Base-by-base conservation (phyloP, 2,888 invertebrate genomes). In the Ptilodon capucinus region DNA sequence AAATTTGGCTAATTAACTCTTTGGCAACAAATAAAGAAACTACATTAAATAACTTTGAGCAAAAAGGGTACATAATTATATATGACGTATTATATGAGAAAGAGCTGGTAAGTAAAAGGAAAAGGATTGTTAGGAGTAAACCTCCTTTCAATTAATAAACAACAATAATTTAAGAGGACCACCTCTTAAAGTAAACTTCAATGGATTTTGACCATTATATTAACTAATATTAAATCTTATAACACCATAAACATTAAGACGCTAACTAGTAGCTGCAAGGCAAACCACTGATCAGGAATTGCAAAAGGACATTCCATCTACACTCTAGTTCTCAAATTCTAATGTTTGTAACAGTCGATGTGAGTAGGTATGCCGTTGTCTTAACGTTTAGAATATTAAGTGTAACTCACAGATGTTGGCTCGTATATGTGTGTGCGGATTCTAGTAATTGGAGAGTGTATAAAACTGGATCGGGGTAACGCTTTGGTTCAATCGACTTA, bases 361-460 rank as follows among this genome's bases (percentile, higher is more conserved):
- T 4, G 44, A 14, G 16, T 16, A 30, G 19, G 35, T 16, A 30
- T 34, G 35, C 35, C 43, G 43, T 42, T 42, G 14, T 38, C 23
- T 42, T 39, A 39, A 23, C 39, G 23, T 13, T 25, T 14, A 40
- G 40, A 40, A 40, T 40, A 40, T 16, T 40, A 21, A 52, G 38
- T 7, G 25, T 46, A 51, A 42, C 25, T 19, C 36, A 11, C 39
- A 39, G 39, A 7, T 14, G 14, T 7, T 6, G 19, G 8, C 38
- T 19, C 25, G 40, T 16, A 25, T 14, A 25, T 9, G 16, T 40
- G 40, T n/a, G 14, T 16, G 25, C 25, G 16, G 8, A 40, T 25
- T 9, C 23, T 19, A 25, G 23, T 14, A 4, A 23, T 40, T 25
- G 14, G 40, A 25, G 19, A 35, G 17, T 16, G 40, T 25, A 14